These are phyloP conservation scores for Kryptolebias ocellatus DNA, from an alignment of 2,797 vertebrate genomes.

Conservation along the genomic window DNA sequence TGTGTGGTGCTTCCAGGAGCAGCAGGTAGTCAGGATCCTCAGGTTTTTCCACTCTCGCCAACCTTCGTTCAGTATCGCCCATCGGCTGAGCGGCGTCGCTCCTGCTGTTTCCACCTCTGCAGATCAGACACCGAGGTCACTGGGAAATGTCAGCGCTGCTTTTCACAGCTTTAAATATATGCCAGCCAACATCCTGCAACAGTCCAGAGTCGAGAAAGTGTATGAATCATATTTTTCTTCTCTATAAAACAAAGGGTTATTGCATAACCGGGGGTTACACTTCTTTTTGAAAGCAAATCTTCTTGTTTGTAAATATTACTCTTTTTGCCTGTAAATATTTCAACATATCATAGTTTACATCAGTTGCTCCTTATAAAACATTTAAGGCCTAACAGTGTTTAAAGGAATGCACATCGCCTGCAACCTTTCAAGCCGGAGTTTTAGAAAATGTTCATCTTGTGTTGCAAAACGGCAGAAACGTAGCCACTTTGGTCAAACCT, in stretches of 20 bases:
- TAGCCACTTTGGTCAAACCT: too few species aligned
- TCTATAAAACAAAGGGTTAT: constrained; percentile 13
- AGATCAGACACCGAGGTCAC: constrained; percentile 59
- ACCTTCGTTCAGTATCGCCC: constrained; percentile 43
- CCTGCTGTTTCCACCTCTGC: constrained; percentile 67
- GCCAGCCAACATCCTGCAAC: constrained; percentile 40
- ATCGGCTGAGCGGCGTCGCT: constrained; percentile 42
- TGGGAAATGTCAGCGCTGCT: constrained; percentile 53
- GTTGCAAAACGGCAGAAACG: too few species aligned
- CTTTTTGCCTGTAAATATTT: constrained; percentile 63
- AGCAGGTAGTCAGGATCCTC: constrained; percentile 81
- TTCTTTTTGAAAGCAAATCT: constrained; percentile 22
- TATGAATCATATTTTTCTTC: constrained; percentile 5
- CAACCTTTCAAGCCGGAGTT: too few species aligned
- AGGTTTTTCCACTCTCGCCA: constrained; percentile 62
- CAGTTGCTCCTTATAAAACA: constrained; percentile 57
- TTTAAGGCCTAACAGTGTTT: too few species aligned
- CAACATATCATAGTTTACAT: constrained; percentile 36
- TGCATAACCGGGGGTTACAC: constrained; percentile 21
- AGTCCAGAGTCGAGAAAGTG: constrained; percentile 30
- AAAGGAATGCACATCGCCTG: too few species aligned
- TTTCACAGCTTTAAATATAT: constrained; percentile 41
- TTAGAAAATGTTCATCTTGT: too few species aligned
- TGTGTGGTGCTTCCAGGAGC: constrained; percentile 68
- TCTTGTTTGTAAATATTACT: constrained; percentile 3